A percentile compares a stretch with the other conserved stretches of the same genome.
These are phyloP conservation scores for Boulengerochromis microlepis DNA, from an alignment of 2,113 vertebrate genomes.

Conservation along the genomic window DNA sequence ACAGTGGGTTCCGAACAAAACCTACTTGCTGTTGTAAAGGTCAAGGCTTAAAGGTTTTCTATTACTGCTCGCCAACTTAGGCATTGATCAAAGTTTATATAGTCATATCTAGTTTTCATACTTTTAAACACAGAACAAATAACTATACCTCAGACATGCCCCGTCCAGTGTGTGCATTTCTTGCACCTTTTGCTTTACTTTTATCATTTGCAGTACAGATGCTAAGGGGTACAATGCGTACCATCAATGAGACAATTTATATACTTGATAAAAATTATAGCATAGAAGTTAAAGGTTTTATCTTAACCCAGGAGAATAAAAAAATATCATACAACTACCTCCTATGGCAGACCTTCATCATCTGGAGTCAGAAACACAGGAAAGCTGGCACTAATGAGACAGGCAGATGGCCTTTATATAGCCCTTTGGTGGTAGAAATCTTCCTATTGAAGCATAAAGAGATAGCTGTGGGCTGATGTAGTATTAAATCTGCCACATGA, in stretches of 20 bases:
- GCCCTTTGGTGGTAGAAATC: conserved; percentile 47
- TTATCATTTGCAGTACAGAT: neutral
- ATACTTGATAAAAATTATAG: neutral
- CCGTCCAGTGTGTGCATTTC: neutral
- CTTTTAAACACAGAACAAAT: neutral
- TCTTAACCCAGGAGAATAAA: conserved; percentile 15
- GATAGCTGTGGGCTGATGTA: conserved; percentile 32
- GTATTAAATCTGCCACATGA: conserved; percentile 40
- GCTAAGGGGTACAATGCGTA: neutral
- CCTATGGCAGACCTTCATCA: conserved; percentile 18
- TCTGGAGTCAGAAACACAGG: conserved; percentile 10
- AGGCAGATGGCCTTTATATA: conserved; percentile 52
- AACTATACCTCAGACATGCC: neutral
- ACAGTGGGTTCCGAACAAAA: neutral
- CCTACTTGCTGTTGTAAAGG: neutral
- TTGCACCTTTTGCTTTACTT: neutral
- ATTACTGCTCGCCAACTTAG: neutral
- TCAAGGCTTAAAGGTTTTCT: neutral
- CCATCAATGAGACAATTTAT: neutral
- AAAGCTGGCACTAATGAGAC: conserved; percentile 35
- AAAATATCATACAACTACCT: neutral
- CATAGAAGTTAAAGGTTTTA: neutral
- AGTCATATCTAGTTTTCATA: neutral
- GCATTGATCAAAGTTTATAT: neutral
- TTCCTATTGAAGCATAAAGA: conserved; percentile 38